phyloP scores from a whole-genome alignment of 2,888 invertebrate genomes.

The Mesoligia furuncula region DNA sequence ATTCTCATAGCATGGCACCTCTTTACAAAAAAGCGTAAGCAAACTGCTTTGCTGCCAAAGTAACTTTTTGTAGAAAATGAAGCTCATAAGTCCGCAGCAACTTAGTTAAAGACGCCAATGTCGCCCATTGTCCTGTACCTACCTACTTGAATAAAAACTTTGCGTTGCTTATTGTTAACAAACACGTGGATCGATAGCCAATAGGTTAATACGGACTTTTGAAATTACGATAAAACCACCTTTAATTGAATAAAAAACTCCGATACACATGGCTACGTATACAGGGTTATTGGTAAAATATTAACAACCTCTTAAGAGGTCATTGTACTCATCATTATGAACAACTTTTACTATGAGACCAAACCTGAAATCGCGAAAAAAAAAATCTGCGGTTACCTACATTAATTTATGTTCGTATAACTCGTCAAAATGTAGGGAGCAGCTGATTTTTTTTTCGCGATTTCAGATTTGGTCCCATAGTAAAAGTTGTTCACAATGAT shows the following conservation, averaged over 20 bases:
- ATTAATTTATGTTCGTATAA: too few species aligned
- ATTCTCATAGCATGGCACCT: not conserved
- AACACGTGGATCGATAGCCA: not conserved
- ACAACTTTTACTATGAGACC: too few species aligned
- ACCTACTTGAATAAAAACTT: constrained; percentile 21
- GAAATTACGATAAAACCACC: not conserved
- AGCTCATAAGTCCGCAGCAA: constrained; percentile 16
- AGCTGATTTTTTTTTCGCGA: too few species aligned
- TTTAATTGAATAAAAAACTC: constrained; percentile 19
- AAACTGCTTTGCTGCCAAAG: not conserved
- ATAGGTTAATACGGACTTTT: not conserved
- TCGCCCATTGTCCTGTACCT: constrained; percentile 10
- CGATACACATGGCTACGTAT: too few species aligned
- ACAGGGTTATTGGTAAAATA: too few species aligned
- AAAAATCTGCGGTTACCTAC: too few species aligned
- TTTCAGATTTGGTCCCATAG: too few species aligned
- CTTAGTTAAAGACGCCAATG: constrained; percentile 21
- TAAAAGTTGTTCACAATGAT: too few species aligned
- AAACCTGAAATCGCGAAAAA: too few species aligned
- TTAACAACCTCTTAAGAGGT: too few species aligned
- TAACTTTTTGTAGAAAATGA: constrained; percentile 7
- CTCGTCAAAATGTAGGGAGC: too few species aligned
- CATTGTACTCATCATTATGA: too few species aligned
- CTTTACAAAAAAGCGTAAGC: not conserved
- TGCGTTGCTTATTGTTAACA: not conserved